Evolutionary conservation across 2,113 vertebrate genomes (phyloP).

Genomic region (Okapia johnstoni): DNA sequence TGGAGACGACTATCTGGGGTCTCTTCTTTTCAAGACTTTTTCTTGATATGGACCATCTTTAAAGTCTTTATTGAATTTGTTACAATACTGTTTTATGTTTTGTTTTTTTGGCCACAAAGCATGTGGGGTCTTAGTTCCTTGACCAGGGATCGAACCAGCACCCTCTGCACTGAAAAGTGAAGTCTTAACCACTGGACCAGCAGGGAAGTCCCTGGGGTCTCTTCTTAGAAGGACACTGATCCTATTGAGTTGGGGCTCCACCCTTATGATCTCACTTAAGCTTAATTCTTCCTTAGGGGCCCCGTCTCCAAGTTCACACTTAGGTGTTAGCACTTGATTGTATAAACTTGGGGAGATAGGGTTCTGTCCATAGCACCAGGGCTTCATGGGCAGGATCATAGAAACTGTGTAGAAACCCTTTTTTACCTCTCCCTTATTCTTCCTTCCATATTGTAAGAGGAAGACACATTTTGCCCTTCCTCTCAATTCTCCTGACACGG

Average conservation of each 20-base stretch:
- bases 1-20: not conserved
- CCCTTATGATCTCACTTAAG: rapidly evolving
- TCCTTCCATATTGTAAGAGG: not conserved
- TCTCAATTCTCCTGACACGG: rapidly evolving
- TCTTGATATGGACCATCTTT: not conserved
- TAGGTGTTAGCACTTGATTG: rapidly evolving
- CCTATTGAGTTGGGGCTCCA: no score
- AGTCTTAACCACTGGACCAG: not conserved
- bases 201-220: not conserved
- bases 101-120: no score
- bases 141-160: no score
- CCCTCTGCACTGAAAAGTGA: not conserved
- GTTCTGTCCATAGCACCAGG: rapidly evolving
- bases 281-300: not conserved
- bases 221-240: not conserved
- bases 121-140: no score
- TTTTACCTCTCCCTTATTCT: rapidly evolving
- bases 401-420: not conserved
- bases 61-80: not conserved
- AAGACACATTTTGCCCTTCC: not conserved
- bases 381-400: rapidly evolving
- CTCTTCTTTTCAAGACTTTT: not conserved
- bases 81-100: no score
- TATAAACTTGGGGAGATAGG: rapidly evolving
- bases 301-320: not conserved